Base-by-base conservation (phyloP, 2,888 invertebrate species). In the Scaptomyza caliginosa region DNA sequence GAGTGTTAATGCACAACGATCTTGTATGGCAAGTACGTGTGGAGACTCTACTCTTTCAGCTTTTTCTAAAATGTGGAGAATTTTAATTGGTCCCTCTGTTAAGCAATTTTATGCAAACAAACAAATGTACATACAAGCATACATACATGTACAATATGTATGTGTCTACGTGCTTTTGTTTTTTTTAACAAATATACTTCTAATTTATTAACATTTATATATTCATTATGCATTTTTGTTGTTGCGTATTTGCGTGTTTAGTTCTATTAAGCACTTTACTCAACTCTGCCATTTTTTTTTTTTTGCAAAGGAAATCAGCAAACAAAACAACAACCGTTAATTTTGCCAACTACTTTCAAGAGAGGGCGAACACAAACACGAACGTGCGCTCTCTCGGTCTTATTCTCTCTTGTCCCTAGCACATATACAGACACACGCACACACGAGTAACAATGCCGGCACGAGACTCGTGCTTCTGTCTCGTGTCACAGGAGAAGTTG, bases 391-490 rank as follows among this genome's bases (percentile, higher is more conserved):
- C 57, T 26, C 42, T 46, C 32, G 40, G 34, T 50, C 24, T 52
- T 28, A 16, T 51, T 39, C 54, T 38, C 59, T 67, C 72, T 52
- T 39, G 52, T 34, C 49, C 55, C 67, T 70, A 48, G 26, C 34
- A 38, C 40, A 58, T 24, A 58, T 24, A 57, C 48, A 21, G 54
- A 65, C 48, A 55, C 60, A 58, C 55, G 40, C 58, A 60, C 39
- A 56, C 51, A 57, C 32, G 16, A 40, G 17, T 39, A 50, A 56
- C 52, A 65, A 59, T 57, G 57, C 66, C 76, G 69, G 66, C 69
- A 69, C 66, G 63, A 66, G 65, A 73, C 54, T 59, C 59, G 46
- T 46, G 58, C 58, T 65, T 75, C 49, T 76, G 76, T 73, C 66
- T 76, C 75, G 77, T 76, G 67, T 40, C 45, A 32, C 49, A 52